Conservation (phyloP, 2,797 vertebrate species). For the Steatocranus sp. region DNA sequence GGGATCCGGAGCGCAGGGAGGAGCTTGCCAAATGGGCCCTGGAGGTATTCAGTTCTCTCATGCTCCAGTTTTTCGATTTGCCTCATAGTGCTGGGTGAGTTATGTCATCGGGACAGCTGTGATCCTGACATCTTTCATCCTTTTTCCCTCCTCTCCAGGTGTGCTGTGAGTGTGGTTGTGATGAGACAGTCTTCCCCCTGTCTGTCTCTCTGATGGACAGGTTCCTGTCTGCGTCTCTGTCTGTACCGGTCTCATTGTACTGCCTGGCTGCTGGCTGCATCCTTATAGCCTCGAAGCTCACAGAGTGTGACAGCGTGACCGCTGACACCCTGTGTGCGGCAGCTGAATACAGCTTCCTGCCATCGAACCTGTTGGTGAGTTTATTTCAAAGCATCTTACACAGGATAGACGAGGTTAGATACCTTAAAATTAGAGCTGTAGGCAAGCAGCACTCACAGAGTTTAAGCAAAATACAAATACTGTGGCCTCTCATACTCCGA, state of each 20-base stretch:
- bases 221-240: constrained; percentile 67
- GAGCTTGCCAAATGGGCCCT: constrained; percentile 76
- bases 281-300: constrained; percentile 78
- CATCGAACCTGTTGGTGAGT: constrained; percentile 68
- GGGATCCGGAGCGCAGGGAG: constrained; percentile 70
- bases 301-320: constrained; percentile 65
- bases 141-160: constrained; percentile 49
- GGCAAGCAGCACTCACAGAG: neutral
- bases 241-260: constrained; percentile 58
- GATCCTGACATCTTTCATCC: neutral
- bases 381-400: neutral
- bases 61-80: neutral
- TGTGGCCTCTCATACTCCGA: neutral
- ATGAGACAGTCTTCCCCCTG: constrained; percentile 74
- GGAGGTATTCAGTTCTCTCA: constrained; percentile 62
- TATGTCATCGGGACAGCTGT: neutral
- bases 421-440: neutral
- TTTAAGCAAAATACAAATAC: neutral
- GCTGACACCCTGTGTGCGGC: constrained; percentile 69
- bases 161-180: constrained; percentile 73
- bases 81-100: neutral
- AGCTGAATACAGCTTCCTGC: constrained; percentile 67
- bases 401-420: neutral
- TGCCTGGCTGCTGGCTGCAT: constrained; percentile 74
- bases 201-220: constrained; percentile 75